phyloP scores from a whole-genome alignment of 2,888 invertebrate genomes.

The Drosophila algonquin region DNA sequence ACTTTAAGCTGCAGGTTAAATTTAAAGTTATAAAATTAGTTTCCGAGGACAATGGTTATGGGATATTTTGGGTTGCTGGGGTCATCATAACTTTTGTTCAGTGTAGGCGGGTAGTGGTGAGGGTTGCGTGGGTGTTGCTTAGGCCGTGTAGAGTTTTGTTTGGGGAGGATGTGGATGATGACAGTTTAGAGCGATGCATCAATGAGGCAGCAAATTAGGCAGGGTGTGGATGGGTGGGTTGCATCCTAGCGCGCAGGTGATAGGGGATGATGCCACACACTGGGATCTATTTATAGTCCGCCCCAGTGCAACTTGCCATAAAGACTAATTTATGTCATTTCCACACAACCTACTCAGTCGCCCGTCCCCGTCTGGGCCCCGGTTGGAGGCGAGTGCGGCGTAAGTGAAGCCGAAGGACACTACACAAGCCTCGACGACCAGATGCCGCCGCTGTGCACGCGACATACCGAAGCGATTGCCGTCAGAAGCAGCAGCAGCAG shows the following conservation, averaged over 20 bases:
- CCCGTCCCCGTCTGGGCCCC: conserved; percentile 29
- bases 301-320: conserved; percentile 14
- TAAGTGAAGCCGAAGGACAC: conserved; percentile 60
- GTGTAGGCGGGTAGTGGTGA: not conserved
- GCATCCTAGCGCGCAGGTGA: conserved; percentile 1
- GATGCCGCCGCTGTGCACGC: conserved; percentile 45
- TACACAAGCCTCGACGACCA: conserved; percentile 43
- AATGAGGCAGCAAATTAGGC: conserved; percentile 30
- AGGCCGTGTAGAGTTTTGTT: conserved; percentile 19
- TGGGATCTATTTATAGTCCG: conserved; percentile 48
- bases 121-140: conserved; percentile 14
- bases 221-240: conserved; percentile 13
- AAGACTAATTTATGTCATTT: conserved; percentile 57
- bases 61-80: not conserved
- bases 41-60: not conserved
- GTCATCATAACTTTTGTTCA: not conserved
- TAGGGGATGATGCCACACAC: not conserved
- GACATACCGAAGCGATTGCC: conserved; percentile 30
- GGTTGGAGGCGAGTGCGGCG: conserved; percentile 34
- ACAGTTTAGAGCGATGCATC: conserved; percentile 54
- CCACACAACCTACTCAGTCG: conserved; percentile 13
- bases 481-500: conserved; percentile 28
- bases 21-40: not conserved
- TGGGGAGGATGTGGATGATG: conserved; percentile 58
- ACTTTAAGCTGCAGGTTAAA: not conserved